Conservation (phyloP, 2,113 vertebrate genomes). For the Chrysemys picta region DNA sequence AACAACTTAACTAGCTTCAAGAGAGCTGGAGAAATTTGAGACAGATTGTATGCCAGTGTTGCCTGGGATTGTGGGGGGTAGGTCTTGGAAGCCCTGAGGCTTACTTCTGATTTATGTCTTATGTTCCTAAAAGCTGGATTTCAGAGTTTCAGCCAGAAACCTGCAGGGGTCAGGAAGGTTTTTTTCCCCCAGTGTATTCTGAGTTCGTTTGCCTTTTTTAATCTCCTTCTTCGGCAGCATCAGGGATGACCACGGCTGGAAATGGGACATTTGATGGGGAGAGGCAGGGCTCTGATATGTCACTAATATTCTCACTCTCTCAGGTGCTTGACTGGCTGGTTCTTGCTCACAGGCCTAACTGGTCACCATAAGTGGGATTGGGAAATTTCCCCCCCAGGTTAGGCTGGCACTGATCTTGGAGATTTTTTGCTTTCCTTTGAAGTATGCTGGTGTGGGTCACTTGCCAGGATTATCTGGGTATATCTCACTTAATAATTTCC, state of each 20-base stretch:
- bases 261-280: not conserved
- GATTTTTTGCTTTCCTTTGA: not conserved
- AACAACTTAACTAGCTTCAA: no score
- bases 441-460: not conserved
- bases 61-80: not conserved
- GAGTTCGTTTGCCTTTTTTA: not conserved
- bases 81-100: not conserved
- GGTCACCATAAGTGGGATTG: not conserved
- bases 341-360: not conserved
- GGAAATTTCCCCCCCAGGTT: not conserved
- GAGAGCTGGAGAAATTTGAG: not conserved
- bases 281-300: not conserved
- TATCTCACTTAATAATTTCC: not conserved
- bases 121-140: not conserved
- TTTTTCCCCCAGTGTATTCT: not conserved
- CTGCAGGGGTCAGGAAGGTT: not conserved
- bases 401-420: not conserved
- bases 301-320: not conserved
- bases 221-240: not conserved
- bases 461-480: not conserved
- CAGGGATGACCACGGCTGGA: not conserved
- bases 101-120: not conserved
- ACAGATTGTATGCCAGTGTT: not conserved
- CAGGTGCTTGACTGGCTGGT: not conserved
- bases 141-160: not conserved